Conservation (phyloP, 2,888 invertebrate species). For the Pherbina coryleti region DNA sequence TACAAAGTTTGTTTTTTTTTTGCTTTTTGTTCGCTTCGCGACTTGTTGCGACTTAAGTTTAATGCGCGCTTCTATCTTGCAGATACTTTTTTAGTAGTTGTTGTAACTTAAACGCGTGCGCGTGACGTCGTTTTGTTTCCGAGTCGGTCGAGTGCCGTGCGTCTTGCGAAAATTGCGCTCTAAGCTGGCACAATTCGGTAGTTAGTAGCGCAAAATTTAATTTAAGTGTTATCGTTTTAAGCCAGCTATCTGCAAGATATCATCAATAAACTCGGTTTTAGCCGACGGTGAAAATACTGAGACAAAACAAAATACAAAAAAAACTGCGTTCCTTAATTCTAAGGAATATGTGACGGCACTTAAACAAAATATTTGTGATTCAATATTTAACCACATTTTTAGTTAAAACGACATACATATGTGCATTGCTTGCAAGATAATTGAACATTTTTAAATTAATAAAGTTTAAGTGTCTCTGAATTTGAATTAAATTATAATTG, state of each 20-base stretch:
- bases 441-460: too few species aligned
- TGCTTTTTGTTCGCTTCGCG: background rate
- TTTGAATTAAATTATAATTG: too few species aligned
- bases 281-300: conserved; percentile 2
- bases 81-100: conserved; percentile 54
- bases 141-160: conserved; percentile 22
- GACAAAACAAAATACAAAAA: too few species aligned
- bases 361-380: too few species aligned
- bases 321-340: too few species aligned
- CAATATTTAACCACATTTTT: too few species aligned
- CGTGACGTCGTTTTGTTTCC: conserved; percentile 54
- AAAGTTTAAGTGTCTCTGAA: too few species aligned
- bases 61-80: conserved; percentile 28
- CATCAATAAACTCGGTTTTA: too few species aligned
- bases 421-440: too few species aligned
- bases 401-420: too few species aligned
- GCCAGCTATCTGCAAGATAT: background rate
- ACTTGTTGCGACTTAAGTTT: conserved; percentile 33
- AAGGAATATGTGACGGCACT: too few species aligned
- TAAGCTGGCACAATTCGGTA: conserved; percentile 12
- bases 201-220: background rate
- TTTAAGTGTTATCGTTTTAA: background rate
- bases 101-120: conserved; percentile 64
- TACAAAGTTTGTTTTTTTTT: background rate
- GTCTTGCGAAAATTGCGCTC: conserved; percentile 24